Percentiles rank a stretch among this genome's conserved stretches.
phyloP scores from a whole-genome alignment of 1,140 invertebrate species.

The Drosophila funebris region DNA sequence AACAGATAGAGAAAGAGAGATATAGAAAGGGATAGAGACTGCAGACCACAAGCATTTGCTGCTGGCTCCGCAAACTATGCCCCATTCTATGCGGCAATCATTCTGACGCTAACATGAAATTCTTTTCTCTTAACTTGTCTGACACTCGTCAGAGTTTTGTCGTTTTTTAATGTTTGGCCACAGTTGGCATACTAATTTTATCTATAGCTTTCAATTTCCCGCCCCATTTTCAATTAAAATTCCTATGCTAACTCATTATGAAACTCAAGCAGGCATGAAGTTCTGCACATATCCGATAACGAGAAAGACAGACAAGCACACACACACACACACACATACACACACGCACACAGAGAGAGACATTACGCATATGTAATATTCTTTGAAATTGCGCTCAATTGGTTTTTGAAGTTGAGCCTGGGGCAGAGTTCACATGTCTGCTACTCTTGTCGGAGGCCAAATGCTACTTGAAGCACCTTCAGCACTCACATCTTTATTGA shows the following conservation, averaged over 20 bases:
- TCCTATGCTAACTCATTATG: slow-evolving; percentile 59
- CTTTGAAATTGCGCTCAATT: slow-evolving; percentile 75
- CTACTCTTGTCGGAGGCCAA: slow-evolving; percentile 21
- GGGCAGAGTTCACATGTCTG: slow-evolving; percentile 35
- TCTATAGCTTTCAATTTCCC: background rate
- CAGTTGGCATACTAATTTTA: slow-evolving; percentile 14
- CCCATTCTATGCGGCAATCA: slow-evolving; percentile 29
- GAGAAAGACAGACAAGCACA: too few species aligned
- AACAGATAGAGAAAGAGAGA: too few species aligned
- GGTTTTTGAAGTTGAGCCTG: slow-evolving; percentile 67
- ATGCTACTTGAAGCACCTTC: slow-evolving; percentile 34
- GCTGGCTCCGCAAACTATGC: slow-evolving; percentile 60
- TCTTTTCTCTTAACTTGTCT: background rate
- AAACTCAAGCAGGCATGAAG: slow-evolving; percentile 69
- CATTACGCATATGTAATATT: slow-evolving; percentile 71
- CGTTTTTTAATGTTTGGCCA: background rate
- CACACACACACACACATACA: slow-evolving; percentile 27
- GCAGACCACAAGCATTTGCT: slow-evolving; percentile 47
- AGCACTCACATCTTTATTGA: slow-evolving; percentile 42
- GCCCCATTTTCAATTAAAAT: slow-evolving; percentile 59
- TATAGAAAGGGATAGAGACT: background rate
- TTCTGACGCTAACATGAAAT: slow-evolving; percentile 16
- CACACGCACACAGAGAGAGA: slow-evolving; percentile 17
- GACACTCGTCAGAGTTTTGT: background rate
- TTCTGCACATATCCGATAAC: slow-evolving; percentile 54